Percentiles rank a stretch among this genome's conserved stretches.
Conservation (phyloP, 2,888 invertebrate species). For the Pilophorus perplexus region DNA sequence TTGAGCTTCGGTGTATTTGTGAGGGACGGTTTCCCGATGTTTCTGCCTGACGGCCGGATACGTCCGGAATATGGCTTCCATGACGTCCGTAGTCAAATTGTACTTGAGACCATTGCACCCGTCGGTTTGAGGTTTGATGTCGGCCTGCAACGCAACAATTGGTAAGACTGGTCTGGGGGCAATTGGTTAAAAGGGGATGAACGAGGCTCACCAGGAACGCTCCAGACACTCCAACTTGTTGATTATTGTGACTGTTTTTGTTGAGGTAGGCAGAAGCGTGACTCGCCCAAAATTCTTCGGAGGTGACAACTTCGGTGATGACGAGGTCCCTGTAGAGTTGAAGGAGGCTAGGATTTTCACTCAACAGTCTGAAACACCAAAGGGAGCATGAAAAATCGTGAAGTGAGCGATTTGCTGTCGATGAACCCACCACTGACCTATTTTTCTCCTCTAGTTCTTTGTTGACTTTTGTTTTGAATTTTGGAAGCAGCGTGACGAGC, state of each 20-base stretch:
- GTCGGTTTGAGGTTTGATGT: conserved; percentile 95
- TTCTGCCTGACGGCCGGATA: conserved; percentile 98
- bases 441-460: conserved; percentile 88
- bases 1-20: conserved; percentile 90
- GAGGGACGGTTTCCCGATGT: conserved; percentile 93
- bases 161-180: background rate
- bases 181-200: background rate
- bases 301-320: conserved; percentile 88
- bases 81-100: conserved; percentile 94
- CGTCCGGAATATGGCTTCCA: conserved; percentile 97
- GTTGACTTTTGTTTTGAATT: conserved; percentile 88
- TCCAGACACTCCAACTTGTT: conserved; percentile 78
- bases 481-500: conserved; percentile 84
- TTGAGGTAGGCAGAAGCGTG: conserved; percentile 74
- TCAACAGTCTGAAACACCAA: conserved; percentile 68
- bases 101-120: conserved; percentile 96
- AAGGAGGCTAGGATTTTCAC: conserved; percentile 84
- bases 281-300: conserved; percentile 97
- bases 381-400: background rate
- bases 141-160: conserved; percentile 61
- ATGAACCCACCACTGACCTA: conserved; percentile 59
- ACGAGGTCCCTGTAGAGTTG: conserved; percentile 97
- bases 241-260: conserved; percentile 67
- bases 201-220: conserved; percentile 58
- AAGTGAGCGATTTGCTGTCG: background rate